A percentile compares a stretch with the other conserved stretches of the same genome.
Conservation (phyloP, 2,888 invertebrate genomes). For the Drosophila eohydei region DNA sequence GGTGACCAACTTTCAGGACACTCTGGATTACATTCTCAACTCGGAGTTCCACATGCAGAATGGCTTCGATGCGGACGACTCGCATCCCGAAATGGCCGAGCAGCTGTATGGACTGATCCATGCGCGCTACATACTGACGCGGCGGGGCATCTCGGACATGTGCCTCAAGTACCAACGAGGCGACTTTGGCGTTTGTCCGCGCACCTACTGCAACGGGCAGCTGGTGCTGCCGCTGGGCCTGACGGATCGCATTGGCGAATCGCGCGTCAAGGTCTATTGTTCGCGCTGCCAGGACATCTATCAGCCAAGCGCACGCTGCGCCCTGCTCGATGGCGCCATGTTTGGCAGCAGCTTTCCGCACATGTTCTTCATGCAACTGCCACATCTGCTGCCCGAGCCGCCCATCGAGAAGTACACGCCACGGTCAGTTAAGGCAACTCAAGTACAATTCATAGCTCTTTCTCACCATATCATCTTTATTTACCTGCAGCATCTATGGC, state of each 20-base stretch:
- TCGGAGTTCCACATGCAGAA: slow-evolving; percentile 6
- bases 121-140: slow-evolving; percentile 51
- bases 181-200: slow-evolving; percentile 60
- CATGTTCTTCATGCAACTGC: slow-evolving; percentile 63
- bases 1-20: slow-evolving; percentile 24
- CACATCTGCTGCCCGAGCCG: slow-evolving; percentile 36
- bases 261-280: slow-evolving; percentile 53
- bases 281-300: slow-evolving; percentile 53
- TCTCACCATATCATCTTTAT: neutral
- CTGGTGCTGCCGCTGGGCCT: slow-evolving; percentile 52
- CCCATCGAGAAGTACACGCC: slow-evolving; percentile 45
- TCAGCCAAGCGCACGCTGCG: slow-evolving; percentile 26
- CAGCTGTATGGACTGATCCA: slow-evolving; percentile 60
- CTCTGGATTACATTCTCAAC: slow-evolving; percentile 35
- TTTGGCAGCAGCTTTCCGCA: slow-evolving; percentile 61
- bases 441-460: neutral
- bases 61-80: neutral
- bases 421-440: slow-evolving; percentile 35
- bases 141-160: slow-evolving; percentile 46
- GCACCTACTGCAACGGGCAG: slow-evolving; percentile 46
- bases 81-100: slow-evolving; percentile 5
- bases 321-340: slow-evolving; percentile 54
- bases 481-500: slow-evolving; percentile 43
- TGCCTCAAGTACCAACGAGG: slow-evolving; percentile 43
- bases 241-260: slow-evolving; percentile 13